These are phyloP conservation scores for Heloderma charlesbogerti DNA, from an alignment of 2,113 vertebrate genomes.

Conservation along the genomic window DNA sequence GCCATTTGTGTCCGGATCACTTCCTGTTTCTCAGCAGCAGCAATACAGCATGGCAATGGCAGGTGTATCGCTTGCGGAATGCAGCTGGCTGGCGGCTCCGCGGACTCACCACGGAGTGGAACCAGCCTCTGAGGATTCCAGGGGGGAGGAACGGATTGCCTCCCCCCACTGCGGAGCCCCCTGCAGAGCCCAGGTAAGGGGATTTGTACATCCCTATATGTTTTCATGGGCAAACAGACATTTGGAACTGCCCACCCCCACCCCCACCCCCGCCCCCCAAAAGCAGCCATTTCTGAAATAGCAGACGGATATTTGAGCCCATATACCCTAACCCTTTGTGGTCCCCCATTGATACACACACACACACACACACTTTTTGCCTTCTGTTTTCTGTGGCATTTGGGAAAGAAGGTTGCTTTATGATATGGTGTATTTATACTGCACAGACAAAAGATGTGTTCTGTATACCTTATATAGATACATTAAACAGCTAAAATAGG, in stretches of 20 bases:
- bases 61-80: too few species aligned
- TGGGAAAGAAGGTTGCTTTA: background rate
- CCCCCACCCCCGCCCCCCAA: background rate
- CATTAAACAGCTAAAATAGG: background rate
- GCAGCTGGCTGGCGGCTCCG: too few species aligned
- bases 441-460: conserved; percentile 6
- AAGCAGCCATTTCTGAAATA: background rate
- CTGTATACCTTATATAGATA: background rate
- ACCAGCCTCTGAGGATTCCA: too few species aligned
- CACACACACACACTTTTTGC: background rate
- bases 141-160: too few species aligned
- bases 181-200: too few species aligned
- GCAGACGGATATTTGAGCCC: background rate
- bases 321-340: conserved; percentile 5
- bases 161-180: too few species aligned
- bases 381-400: background rate
- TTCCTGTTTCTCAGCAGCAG: too few species aligned
- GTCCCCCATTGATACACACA: background rate
- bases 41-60: too few species aligned
- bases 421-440: background rate
- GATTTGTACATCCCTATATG: too few species aligned
- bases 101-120: too few species aligned
- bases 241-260: background rate
- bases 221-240: background rate
- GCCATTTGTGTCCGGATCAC: too few species aligned